Base-by-base conservation (phyloP, 2,888 invertebrate species). In the Drosophila cognata region DNA sequence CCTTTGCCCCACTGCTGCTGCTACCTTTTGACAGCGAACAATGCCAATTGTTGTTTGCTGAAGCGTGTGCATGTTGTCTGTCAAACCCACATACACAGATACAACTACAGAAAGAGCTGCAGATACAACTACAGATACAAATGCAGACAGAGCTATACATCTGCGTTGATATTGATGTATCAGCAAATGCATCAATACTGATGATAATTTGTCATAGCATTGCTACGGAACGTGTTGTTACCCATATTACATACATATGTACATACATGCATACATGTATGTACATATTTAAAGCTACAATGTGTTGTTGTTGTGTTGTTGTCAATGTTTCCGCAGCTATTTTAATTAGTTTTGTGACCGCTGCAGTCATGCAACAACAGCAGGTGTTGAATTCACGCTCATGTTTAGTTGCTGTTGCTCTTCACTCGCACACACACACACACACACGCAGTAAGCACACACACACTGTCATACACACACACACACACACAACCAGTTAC, bases 311-410 rank as follows among this genome's bases (percentile, higher is more conserved):
- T 43, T 62, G 29, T 63, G 33, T 52, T 51, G 33, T 33, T 43
- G 56, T 36, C 21, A 53, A 43, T 68, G 65, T 10, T 57, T 38
- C 67, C 77, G 31, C 72, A 72, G 68, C 57, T 63, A 78, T 78
- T 78, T 78, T 81, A 78, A 78, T 78, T 78, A 78, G 78, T 77
- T 77, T 57, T 66, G 77, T 56, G 57, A 73, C 67, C 61, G 50
- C 53, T 56, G 18, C 55, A 52, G n/a, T 61, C 53, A 38, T 80
- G 61, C 59, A 61, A 74, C 68, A 57, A 10, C 77, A 71, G 74
- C 88, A 89, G 89, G 89, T 85, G 89, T 74, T 80, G 68, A 70
- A 64, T 84, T 77, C 71, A 66, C 70, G 84, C 79, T 72, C 59
- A 51, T 73, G 68, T 69, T 70, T 29, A 11, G 41, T 7, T 69